Evolutionary conservation across 2,797 vertebrate genomes (phyloP).

Genomic region (Falco concolor): DNA sequence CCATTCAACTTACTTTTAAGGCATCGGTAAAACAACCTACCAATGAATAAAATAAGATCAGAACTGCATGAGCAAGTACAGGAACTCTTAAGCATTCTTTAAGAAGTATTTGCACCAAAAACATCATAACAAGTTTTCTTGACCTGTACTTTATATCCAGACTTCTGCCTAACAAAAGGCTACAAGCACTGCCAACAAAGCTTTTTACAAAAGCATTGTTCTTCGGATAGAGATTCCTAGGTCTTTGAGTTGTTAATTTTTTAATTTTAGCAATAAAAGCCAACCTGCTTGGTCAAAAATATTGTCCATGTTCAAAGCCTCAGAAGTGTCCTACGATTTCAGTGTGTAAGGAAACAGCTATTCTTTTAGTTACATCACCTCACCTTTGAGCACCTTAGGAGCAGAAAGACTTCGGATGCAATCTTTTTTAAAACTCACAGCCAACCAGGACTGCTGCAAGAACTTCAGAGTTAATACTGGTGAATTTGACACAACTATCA

Average conservation of each 20-base stretch:
- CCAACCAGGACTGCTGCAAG: neutral
- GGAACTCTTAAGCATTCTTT: neutral
- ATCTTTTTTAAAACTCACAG: neutral
- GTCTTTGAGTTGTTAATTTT: neutral
- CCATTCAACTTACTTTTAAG: conserved; percentile 76
- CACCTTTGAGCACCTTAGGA: neutral
- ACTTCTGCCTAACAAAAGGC: neutral
- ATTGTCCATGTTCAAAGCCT: neutral
- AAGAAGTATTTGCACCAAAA: neutral
- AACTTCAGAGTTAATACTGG: neutral
- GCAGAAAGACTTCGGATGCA: neutral
- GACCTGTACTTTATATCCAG: neutral
- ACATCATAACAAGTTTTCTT: neutral
- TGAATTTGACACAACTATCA: neutral
- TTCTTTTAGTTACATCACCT: neutral
- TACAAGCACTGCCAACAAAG: neutral
- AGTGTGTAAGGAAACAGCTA: neutral
- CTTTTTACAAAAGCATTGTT: neutral
- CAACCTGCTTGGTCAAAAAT: neutral
- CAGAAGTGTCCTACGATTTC: neutral
- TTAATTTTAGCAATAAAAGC: neutral
- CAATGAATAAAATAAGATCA: conserved; percentile 19
- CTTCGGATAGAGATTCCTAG: neutral
- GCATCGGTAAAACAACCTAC: conserved; percentile 90
- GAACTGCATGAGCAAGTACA: neutral